Evolutionary conservation across 2,888 invertebrate species (phyloP).

Genomic region (Xanthostigma xanthostigma): DNA sequence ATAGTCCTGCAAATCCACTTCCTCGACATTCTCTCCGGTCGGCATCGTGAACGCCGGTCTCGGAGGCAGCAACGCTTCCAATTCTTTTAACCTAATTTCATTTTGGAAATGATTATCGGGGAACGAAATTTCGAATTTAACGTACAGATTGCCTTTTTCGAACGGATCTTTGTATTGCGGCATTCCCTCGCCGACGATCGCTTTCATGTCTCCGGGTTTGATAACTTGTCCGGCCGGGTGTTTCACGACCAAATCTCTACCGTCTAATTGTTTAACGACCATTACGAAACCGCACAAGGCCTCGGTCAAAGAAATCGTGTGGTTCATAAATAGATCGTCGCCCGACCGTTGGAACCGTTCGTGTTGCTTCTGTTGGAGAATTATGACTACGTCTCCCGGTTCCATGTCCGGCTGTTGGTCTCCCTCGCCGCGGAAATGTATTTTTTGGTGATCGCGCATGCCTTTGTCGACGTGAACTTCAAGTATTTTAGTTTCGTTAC

Average conservation of each 20-base stretch:
- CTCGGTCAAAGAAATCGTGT: constrained; percentile 67
- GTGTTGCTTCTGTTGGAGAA: constrained; percentile 70
- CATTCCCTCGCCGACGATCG: constrained; percentile 80
- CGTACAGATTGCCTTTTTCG: constrained; percentile 72
- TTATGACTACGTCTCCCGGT: constrained; percentile 79
- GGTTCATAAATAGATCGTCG: constrained; percentile 57
- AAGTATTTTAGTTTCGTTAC: constrained; percentile 66
- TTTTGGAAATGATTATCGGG: constrained; percentile 68
- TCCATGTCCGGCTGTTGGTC: constrained; percentile 78
- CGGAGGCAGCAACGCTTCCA: constrained; percentile 63
- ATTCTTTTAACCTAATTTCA: constrained; percentile 44
- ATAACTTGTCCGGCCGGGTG: constrained; percentile 69
- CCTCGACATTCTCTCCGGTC: constrained; percentile 68
- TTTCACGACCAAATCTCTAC: constrained; percentile 63
- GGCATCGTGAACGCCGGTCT: constrained; percentile 57
- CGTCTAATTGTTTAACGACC: constrained; percentile 79
- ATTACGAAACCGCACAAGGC: constrained; percentile 82
- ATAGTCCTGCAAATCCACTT: constrained; percentile 67
- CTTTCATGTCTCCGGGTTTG: constrained; percentile 65
- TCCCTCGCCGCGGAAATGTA: constrained; percentile 76
- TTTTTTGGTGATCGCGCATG: constrained; percentile 74
- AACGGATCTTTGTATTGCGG: constrained; percentile 71
- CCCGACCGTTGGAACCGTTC: constrained; percentile 62
- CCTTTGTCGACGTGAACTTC: constrained; percentile 84
- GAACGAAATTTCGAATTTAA: constrained; percentile 76